Percentiles rank a stretch among this genome's conserved stretches.
phyloP scores from a whole-genome alignment of 2,888 invertebrate species.

The Heteropelma amictum region DNA sequence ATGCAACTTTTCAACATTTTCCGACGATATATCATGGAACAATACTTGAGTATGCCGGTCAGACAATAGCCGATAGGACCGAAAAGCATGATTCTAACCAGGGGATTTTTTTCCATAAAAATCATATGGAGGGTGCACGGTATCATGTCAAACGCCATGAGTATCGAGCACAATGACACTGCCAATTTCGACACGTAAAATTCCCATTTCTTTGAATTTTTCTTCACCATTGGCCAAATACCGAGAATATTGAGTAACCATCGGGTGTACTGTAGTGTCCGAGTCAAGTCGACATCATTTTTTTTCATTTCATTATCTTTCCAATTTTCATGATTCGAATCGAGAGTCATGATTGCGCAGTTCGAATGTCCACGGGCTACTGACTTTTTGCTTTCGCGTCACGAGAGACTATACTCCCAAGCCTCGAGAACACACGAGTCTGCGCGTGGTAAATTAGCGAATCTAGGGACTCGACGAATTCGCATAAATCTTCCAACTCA shows the following conservation, averaged over 20 bases:
- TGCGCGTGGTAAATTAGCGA: too few species aligned
- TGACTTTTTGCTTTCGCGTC: not conserved
- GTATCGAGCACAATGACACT: constrained; percentile 25
- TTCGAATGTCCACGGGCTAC: not conserved
- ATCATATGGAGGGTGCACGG: constrained; percentile 37
- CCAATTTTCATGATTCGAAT: not conserved
- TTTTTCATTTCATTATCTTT: not conserved
- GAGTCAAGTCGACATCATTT: not conserved
- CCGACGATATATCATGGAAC: constrained; percentile 30
- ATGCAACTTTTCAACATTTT: constrained; percentile 47
- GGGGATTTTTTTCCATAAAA: constrained; percentile 32
- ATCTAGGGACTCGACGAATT: too few species aligned
- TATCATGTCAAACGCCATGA: constrained; percentile 38
- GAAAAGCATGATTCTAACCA: constrained; percentile 28
- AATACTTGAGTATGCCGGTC: constrained; percentile 44
- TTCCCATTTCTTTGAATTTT: constrained; percentile 19
- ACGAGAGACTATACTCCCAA: not conserved
- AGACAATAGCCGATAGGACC: constrained; percentile 45
- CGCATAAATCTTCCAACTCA: too few species aligned
- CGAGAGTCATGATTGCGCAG: not conserved
- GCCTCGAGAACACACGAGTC: not conserved
- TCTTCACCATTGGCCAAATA: constrained; percentile 39
- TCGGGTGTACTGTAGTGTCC: constrained; percentile 2
- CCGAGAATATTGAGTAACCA: constrained; percentile 39
- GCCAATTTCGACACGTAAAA: constrained; percentile 2